Evolutionary conservation across 2,888 invertebrate genomes (phyloP), one percentile per base, ranked within the genome.

Genomic region (Tipula unca): DNA sequence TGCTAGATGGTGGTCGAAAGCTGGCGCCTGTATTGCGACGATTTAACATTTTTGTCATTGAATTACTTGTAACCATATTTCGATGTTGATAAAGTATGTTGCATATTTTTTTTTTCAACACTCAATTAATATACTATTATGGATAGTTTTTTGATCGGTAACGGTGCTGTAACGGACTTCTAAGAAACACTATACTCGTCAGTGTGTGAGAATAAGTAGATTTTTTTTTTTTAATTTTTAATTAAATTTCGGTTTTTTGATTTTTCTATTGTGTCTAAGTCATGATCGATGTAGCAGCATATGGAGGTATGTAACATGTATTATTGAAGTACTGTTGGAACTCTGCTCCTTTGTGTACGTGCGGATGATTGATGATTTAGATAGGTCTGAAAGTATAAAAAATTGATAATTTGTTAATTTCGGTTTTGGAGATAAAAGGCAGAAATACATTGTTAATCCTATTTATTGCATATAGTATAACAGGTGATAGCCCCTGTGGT

Each of bases 41-140:
- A 85, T 86, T 87, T 69, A 69, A 69, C 87, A 88, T 88, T 89
- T 90, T 91, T 86, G 89, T 89, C 87, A 89, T 88, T 87, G 88
- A 29, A 84, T 84, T 84, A 39, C 84, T 36, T 36, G 84, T 84
- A 36, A 84, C 84, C 84, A 84, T 84, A n/a, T 17, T 83, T 69
- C 5, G 4, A 48, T 25, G 25, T 69, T 69, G 39, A n/a, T 69
- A 25, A 69, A 20, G 2, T n/a, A 3, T 69, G 20, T 69, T 69
- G 69, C 69, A 69, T 69, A 10, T 3, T 69, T 69, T 48, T 69
- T 3, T 10, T 25, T n/a, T n/a, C n/a, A n/a, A 25, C 14, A 54
- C 20, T 17, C 69, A 25, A 25, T 13, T 25, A 1, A 20, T 25
- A 25, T 25, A 69, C 25, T 69, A 2, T 69, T n/a, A n/a, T 10